These are phyloP conservation scores for Lasioglossum albipes DNA, from an alignment of 1,140 invertebrate species.

Conservation along the genomic window DNA sequence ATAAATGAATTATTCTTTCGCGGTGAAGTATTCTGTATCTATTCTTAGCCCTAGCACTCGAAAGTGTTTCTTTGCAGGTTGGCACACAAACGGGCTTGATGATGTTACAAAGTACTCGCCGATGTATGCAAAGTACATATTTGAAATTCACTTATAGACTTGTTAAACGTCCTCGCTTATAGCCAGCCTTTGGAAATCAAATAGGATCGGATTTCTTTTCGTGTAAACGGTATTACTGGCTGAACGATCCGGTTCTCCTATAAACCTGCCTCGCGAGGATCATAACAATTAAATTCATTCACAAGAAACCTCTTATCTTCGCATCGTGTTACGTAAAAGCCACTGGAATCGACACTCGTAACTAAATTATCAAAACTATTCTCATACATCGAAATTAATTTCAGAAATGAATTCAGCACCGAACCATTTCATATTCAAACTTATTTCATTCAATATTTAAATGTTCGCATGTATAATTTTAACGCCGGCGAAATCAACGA, in stretches of 20 bases:
- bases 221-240: background rate
- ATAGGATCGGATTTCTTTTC: slow-evolving; percentile 2
- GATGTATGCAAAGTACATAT: slow-evolving; percentile 34
- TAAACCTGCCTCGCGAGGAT: background rate
- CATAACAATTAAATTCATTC: background rate
- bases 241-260: background rate
- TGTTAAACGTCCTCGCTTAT: slow-evolving; percentile 17
- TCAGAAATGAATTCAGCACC: no score
- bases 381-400: no score
- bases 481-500: no score
- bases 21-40: background rate
- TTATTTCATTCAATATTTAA: no score
- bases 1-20: background rate
- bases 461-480: no score
- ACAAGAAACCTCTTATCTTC: no score
- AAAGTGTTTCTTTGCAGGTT: background rate
- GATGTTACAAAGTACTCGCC: background rate
- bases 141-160: slow-evolving; percentile 36
- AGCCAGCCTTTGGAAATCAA: slow-evolving; percentile 8
- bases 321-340: no score
- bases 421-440: no score
- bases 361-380: no score
- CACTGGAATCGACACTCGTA: no score
- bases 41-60: background rate
- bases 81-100: background rate